Evolutionary conservation across 2,797 vertebrate species (phyloP).

Genomic region (Phalloptychus januarius): DNA sequence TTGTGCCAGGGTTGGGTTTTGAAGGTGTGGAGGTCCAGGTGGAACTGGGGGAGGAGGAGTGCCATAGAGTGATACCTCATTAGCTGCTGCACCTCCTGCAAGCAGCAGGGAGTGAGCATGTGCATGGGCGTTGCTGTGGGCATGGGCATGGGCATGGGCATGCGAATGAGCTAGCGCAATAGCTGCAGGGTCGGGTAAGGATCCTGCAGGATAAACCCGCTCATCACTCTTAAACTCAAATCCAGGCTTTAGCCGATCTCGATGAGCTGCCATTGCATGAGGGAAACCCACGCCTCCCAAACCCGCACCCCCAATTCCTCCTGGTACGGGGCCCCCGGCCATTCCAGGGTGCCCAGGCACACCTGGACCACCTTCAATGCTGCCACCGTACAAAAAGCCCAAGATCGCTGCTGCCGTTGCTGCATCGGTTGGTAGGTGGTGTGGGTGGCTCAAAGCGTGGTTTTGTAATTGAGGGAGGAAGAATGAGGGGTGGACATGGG

Average conservation of each 20-base stretch:
- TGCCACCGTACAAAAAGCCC: slow-evolving; percentile 92
- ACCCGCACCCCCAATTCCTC: slow-evolving; percentile 79
- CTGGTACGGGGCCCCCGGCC: slow-evolving; percentile 74
- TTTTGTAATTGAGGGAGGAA: slow-evolving; percentile 84
- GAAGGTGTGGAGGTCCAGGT: slow-evolving; percentile 73
- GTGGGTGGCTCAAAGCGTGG: slow-evolving; percentile 77
- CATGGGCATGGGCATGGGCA: slow-evolving; percentile 73
- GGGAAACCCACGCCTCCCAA: slow-evolving; percentile 87
- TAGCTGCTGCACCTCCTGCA: slow-evolving; percentile 71
- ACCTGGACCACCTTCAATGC: slow-evolving; percentile 88
- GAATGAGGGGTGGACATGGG: slow-evolving; percentile 83
- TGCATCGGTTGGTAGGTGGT: slow-evolving; percentile 82
- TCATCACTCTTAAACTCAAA: slow-evolving; percentile 97
- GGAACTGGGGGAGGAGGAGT: slow-evolving; percentile 79
- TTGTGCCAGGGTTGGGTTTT: slow-evolving; percentile 72
- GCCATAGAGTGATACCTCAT: slow-evolving; percentile 82
- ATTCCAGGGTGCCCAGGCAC: slow-evolving; percentile 73
- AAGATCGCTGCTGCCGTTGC: slow-evolving; percentile 93
- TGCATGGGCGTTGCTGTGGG: slow-evolving; percentile 69
- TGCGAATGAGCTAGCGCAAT: slow-evolving; percentile 81
- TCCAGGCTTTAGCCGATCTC: slow-evolving; percentile 92
- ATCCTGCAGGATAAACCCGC: slow-evolving; percentile 83
- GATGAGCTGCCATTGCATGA: slow-evolving; percentile 83
- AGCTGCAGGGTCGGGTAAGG: slow-evolving; percentile 79
- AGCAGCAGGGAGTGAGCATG: slow-evolving; percentile 82